Base-by-base conservation (phyloP, 1,140 invertebrate species). In the Ridgeia piscesae region DNA sequence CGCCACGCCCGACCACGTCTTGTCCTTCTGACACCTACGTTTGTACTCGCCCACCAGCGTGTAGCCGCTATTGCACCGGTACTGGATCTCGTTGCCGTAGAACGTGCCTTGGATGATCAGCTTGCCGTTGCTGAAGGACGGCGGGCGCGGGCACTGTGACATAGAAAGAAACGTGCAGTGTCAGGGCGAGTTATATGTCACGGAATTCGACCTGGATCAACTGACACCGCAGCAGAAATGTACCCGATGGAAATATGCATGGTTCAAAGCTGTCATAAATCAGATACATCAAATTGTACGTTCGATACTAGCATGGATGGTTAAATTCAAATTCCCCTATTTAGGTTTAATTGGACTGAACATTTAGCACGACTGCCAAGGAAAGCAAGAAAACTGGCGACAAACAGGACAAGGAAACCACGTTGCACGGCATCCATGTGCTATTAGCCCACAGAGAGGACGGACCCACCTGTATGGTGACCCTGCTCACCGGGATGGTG, bases 11-110 rank as follows among this genome's bases (percentile, higher is more conserved):
- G 34, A 42, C 92, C 92, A 92, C 33, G 33, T 35, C 89, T 48
- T 90, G 33, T 89, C 34, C 88, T 31, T 34, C 31, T 31, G 31
- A 35, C 92, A 92, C 33, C 6, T n/a, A 6, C 92, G 33, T 17
- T 34, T 90, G 35, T 90, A 88, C 33, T 92, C 88, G 33, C 88
- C 89, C 2, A 42, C 88, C 4, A 92, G 92, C 88, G 33, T 1
- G 50, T 35, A 92, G 31, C 89, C 34, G 50, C 31, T 35, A 31
- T 92, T 90, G 58, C 92, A 92, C 1, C 31, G 2, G 89, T 92
- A 92, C 27, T 34, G n/a, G 14, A 89, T 89, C 27, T 42, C 33
- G 88, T 92, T 90, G n/a, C 58, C 58, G 17, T 92, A 92, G 33
- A 34, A 35, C 21, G 35, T 34, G 88, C 92, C 92, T 89, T 89